Evolutionary conservation across 2,113 vertebrate genomes (phyloP).

Genomic region (Melanostigma gelatinosum): DNA sequence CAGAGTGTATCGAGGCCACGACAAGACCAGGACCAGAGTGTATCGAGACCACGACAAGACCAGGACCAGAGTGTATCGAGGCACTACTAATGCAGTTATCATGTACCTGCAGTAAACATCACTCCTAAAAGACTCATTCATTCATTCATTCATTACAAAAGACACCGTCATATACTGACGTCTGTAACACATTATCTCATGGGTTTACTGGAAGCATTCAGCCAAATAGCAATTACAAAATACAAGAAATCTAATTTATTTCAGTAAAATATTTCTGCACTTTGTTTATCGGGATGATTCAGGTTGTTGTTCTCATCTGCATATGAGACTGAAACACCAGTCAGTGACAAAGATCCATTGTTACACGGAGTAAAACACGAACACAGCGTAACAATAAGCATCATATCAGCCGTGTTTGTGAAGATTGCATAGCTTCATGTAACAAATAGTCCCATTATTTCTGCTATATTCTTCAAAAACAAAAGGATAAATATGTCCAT

Average conservation of each 20-base stretch:
- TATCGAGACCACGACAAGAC: no score
- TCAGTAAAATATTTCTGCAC: not conserved
- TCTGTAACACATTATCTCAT: no score
- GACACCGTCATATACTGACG: no score
- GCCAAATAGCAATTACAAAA: not conserved
- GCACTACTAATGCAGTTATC: no score
- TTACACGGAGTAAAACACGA: slow-evolving; percentile 42
- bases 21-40: no score
- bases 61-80: no score
- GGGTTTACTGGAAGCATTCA: not conserved
- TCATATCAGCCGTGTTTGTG: slow-evolving; percentile 64
- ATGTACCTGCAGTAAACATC: no score
- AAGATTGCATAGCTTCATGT: slow-evolving; percentile 70
- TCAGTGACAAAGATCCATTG: slow-evolving; percentile 45
- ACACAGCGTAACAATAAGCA: slow-evolving; percentile 36
- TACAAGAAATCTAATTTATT: not conserved
- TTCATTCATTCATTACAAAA: no score
- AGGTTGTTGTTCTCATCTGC: slow-evolving; percentile 49
- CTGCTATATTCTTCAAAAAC: slow-evolving; percentile 67
- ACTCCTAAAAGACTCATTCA: no score
- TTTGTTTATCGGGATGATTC: slow-evolving; percentile 25
- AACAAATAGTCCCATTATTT: slow-evolving; percentile 68
- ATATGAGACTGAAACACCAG: slow-evolving; percentile 38
- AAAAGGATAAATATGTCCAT: slow-evolving; percentile 76
- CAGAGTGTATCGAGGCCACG: no score